phyloP scores from a whole-genome alignment of 2,113 vertebrate genomes.

The Physeter macrocephalus region DNA sequence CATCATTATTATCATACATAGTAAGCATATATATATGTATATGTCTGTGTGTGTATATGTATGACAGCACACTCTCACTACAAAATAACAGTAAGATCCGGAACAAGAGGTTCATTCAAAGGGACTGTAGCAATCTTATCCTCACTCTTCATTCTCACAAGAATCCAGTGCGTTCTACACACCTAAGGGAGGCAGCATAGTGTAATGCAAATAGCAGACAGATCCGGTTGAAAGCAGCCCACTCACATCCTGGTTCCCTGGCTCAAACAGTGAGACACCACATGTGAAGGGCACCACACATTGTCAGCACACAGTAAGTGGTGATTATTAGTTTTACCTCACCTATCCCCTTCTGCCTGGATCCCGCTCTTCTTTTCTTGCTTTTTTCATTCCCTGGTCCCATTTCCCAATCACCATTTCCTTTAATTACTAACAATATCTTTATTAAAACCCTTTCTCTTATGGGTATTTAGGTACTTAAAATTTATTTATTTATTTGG shows the following conservation, averaged over 20 bases:
- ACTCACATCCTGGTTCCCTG: background rate
- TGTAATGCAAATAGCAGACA: background rate
- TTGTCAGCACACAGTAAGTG: background rate
- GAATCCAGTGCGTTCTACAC: background rate
- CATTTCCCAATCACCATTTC: background rate
- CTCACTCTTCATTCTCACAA: background rate
- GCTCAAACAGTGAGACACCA: background rate
- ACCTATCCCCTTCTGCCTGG: background rate
- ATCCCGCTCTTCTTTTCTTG: background rate
- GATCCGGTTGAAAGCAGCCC: background rate
- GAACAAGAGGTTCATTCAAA: background rate
- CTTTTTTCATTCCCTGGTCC: background rate
- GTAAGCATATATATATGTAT: background rate
- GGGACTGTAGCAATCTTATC: background rate
- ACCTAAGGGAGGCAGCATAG: background rate
- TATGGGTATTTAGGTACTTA: background rate
- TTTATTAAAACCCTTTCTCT: background rate
- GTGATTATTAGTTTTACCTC: background rate
- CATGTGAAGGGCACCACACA: background rate
- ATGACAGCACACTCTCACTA: background rate
- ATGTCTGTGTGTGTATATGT: background rate
- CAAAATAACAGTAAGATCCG: background rate
- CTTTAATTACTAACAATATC: background rate
- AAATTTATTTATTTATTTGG: background rate
- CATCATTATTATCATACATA: background rate